Conservation (phyloP, 2,113 vertebrate species). For the Erpornis zantholeuca region DNA sequence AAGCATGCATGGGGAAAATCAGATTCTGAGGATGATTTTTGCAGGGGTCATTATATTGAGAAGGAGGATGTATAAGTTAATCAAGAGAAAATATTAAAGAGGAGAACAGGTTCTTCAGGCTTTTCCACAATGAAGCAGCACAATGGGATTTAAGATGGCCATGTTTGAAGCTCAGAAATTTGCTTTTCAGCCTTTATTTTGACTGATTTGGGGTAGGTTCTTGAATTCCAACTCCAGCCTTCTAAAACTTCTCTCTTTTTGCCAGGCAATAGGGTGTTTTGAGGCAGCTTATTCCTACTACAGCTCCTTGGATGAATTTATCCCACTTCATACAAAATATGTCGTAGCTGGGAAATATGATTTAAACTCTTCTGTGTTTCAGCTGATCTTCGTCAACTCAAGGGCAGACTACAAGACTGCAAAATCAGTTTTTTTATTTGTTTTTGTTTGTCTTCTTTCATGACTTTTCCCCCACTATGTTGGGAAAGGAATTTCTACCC, state of each 20-base stretch:
- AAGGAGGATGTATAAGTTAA: not conserved
- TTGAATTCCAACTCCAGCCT: not conserved
- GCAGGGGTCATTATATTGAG: not conserved
- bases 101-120: not conserved
- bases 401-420: not conserved
- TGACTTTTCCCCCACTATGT: fast-evolving
- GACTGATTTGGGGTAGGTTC: not conserved
- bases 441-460: not conserved
- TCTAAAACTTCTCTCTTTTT: not conserved
- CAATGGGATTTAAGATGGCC: not conserved
- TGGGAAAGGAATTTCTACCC: not conserved
- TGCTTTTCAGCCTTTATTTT: not conserved
- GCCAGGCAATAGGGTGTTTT: not conserved
- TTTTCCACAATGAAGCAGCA: not conserved
- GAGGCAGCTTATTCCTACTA: not conserved
- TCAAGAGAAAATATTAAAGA: not conserved
- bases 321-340: not conserved
- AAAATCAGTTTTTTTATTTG: not conserved
- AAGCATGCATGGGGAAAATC: not conserved
- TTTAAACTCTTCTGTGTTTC: not conserved
- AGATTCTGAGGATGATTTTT: not conserved
- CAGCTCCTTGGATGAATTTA: not conserved
- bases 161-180: not conserved
- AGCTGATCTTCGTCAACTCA: not conserved
- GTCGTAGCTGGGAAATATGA: not conserved